Base-by-base conservation (phyloP, 1,140 invertebrate species). In the Drosophila jambulina region DNA sequence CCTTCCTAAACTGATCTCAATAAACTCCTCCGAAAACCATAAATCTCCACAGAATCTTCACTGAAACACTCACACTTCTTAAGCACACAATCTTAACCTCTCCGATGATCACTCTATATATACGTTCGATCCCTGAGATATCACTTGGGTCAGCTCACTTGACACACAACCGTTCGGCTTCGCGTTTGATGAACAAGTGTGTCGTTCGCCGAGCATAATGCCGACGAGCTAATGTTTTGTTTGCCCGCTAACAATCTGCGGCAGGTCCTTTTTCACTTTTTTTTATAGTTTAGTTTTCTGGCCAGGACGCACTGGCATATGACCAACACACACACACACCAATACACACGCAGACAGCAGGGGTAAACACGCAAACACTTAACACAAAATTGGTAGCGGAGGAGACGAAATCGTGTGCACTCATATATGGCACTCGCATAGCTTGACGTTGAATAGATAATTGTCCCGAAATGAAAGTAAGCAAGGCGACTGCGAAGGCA, bases 401-500 rank as follows among this genome's bases (percentile, higher is more conserved):
- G 65, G 76, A 62, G 75, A 80, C 80, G 69, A 88, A 90, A 85
- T 90, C 82, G 87, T 91, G 88, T 85, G 84, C 88, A 90, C 79
- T 91, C 90, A 91, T 88, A 78, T 80, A 80, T 65, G 58, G 71
- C 58, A 75, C 61, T 69, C 60, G 48, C 53, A 65, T 63, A 45
- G 85, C 78, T 88, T 91, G 85, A 90, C 86, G 84, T 88, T 91
- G 88, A 91, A 91, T 91, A 91, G 88, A 91, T 91, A 91, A 91
- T 91, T 91, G 88, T 87, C 80, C 74, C 63, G 51, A 82, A 91
- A 91, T 80, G 84, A 84, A 79, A 88, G 88, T 79, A 90, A 90
- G 78, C 59, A 62, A 54, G 62, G 56, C 56, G 29, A 65, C 43
- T 40, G 67, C 15, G 45, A 72, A 34, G 69, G 67, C 67, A 72